Base-by-base conservation (phyloP, 2,797 vertebrate genomes). In the Gymnoscopelus microlampas region DNA sequence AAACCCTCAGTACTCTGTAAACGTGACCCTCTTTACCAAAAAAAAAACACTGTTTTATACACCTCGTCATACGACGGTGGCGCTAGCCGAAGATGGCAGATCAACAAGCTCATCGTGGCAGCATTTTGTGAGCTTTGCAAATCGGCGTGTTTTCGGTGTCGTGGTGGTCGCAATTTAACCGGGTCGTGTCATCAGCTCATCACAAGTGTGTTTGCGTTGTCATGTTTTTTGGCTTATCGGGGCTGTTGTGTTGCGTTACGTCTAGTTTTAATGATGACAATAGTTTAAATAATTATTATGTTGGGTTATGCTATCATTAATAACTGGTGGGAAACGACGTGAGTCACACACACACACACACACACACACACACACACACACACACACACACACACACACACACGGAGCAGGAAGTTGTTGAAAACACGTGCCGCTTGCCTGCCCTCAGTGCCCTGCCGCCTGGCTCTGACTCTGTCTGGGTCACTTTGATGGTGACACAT, bases 391-490 rank as follows among this genome's bases (percentile, higher is more conserved):
- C 3, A 7, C 3, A 4, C 50, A 1, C 7, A 4, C 58, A 35
- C 24, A 24, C 60, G 32, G 70, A 86, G 48, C 88, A 85, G 90
- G 88, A 89, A 91, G 87, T 87, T 71, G 68, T 63, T 63, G 83
- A 82, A 89, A 95, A 92, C 96, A 97, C 95, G 95, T 97, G 94
- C 82, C 86, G 7, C 7, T 8, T 8, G 2, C 2, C n/a, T n/a
- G n/a, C n/a, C n/a, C n/a, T n/a, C n/a, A n/a, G n/a, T n/a, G n/a
- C 35, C 35, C 35, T 39, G 35, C 35, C 35, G 35, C 35, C 9
- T 35, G 32, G 32, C 4, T 32, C 67, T 51, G 85, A 89, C 88
- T 88, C 88, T 94, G 93, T 91, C 92, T 91, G 81, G 88, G 80
- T 85, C 85, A 73, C 85, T 89, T 87, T 84, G 85, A n/a, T 50